Evolutionary conservation across 2,888 invertebrate genomes (phyloP).

Genomic region (Ligdia adustata): DNA sequence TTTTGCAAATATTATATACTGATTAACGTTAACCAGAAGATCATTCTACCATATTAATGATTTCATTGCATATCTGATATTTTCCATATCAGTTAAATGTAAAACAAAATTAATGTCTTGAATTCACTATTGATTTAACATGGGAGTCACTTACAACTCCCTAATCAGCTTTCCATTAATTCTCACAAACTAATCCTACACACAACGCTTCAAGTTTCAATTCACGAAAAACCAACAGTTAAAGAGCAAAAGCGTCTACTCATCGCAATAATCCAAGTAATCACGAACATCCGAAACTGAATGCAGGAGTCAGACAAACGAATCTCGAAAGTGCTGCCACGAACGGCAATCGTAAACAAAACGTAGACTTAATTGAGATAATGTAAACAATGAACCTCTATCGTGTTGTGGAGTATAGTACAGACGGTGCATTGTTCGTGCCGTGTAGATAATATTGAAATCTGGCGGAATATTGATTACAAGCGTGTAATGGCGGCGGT

Average conservation of each 20-base stretch:
- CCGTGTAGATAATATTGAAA: slow-evolving; percentile 22
- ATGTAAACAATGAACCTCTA: slow-evolving; percentile 75
- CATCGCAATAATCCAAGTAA: slow-evolving; percentile 13
- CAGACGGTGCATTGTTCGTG: slow-evolving; percentile 51
- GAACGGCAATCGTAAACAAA: slow-evolving; percentile 65
- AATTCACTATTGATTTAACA: no score
- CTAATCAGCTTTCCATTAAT: no score
- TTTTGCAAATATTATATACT: no score
- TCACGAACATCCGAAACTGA: slow-evolving; percentile 23
- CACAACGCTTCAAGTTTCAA: neutral
- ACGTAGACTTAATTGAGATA: slow-evolving; percentile 80
- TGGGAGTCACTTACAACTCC: neutral
- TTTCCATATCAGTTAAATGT: no score
- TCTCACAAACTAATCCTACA: no score
- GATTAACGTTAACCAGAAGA: no score
- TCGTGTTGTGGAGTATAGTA: slow-evolving; percentile 48
- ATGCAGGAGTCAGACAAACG: slow-evolving; percentile 55
- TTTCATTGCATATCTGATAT: no score
- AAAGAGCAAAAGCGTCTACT: slow-evolving; percentile 4
- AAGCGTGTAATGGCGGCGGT: slow-evolving; percentile 7
- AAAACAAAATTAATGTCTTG: no score
- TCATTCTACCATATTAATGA: no score
- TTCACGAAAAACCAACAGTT: neutral
- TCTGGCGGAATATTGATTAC: slow-evolving; percentile 19
- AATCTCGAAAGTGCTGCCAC: slow-evolving; percentile 67